Evolutionary conservation across 2,797 vertebrate species (phyloP).

Genomic region (Enteromius paludinosus): DNA sequence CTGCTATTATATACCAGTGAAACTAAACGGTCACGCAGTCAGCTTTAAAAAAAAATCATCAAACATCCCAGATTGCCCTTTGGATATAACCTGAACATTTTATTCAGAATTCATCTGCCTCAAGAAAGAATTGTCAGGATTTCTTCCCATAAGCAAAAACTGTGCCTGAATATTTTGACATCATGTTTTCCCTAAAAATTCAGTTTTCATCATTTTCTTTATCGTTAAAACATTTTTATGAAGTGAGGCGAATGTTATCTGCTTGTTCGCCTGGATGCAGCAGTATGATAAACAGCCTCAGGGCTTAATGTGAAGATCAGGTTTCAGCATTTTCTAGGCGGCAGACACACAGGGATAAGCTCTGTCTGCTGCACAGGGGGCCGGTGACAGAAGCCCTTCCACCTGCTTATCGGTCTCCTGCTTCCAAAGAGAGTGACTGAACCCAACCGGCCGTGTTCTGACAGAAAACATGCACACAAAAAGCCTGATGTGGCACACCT

Average conservation of each 20-base stretch:
- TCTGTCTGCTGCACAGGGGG: constrained; percentile 50
- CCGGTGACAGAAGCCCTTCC: constrained; percentile 59
- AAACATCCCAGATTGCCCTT: constrained; percentile 7
- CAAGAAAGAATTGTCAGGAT: not conserved
- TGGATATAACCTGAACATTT: constrained; percentile 1
- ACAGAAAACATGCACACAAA: constrained; percentile 47
- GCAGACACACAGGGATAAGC: constrained; percentile 70
- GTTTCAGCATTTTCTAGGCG: constrained; percentile 62
- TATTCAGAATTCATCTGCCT: not conserved
- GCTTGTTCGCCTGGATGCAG: constrained; percentile 31
- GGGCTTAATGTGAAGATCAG: constrained; percentile 44
- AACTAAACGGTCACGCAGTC: not conserved
- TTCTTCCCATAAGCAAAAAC: not conserved
- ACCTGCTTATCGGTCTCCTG: constrained; percentile 35
- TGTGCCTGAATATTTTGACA: not conserved
- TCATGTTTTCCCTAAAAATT: not conserved
- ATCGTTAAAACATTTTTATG: constrained; percentile 25
- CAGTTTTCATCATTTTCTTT: constrained; percentile 9
- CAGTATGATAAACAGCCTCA: constrained; percentile 38
- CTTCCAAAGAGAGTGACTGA: constrained; percentile 9
- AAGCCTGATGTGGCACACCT: constrained; percentile 32
- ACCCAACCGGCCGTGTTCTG: not conserved
- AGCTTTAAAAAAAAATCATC: constrained; percentile 5
- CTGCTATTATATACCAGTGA: not conserved
- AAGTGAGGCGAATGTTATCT: constrained; percentile 2